Conservation (phyloP, 2,888 invertebrate genomes). For the Sisyra terminalis region DNA sequence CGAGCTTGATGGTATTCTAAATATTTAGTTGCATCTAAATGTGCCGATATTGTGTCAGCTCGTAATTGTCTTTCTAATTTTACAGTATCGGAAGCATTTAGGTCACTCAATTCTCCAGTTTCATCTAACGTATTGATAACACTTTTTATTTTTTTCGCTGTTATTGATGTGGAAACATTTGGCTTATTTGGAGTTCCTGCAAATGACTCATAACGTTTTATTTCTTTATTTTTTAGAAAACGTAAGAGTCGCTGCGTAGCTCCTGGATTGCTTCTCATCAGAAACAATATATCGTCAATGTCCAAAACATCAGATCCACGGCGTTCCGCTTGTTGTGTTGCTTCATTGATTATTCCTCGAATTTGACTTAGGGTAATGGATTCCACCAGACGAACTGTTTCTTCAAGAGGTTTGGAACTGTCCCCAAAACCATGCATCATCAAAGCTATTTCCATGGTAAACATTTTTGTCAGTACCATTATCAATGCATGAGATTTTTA, state of each 20-base stretch:
- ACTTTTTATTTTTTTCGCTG: conserved; percentile 20
- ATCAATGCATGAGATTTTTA: background rate
- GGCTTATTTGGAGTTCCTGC: conserved; percentile 9
- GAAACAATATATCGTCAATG: conserved; percentile 61
- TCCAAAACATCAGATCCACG: conserved; percentile 29
- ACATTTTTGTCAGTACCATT: conserved; percentile 16
- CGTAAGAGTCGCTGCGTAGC: conserved; percentile 60
- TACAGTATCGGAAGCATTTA: conserved; percentile 34
- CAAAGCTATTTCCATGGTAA: conserved; percentile 55
- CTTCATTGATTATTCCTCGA: conserved; percentile 57
- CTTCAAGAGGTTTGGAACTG: conserved; percentile 60
- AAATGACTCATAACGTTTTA: conserved; percentile 19
- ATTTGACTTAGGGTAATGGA: conserved; percentile 70
- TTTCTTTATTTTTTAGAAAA: conserved; percentile 45
- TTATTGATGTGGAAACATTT: conserved; percentile 22
- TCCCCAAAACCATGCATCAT: conserved; percentile 95
- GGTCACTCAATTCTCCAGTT: conserved; percentile 33
- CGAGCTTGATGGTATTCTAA: conserved; percentile 65
- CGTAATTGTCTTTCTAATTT: conserved; percentile 40
- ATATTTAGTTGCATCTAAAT: conserved; percentile 42
- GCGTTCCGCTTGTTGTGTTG: conserved; percentile 45
- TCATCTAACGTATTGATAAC: conserved; percentile 37
- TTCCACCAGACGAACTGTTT: conserved; percentile 72
- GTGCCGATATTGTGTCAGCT: conserved; percentile 42
- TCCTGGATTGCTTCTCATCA: conserved; percentile 65